phyloP scores from a whole-genome alignment of 2,113 vertebrate species.

The Rhynchopsitta pachyrhyncha region DNA sequence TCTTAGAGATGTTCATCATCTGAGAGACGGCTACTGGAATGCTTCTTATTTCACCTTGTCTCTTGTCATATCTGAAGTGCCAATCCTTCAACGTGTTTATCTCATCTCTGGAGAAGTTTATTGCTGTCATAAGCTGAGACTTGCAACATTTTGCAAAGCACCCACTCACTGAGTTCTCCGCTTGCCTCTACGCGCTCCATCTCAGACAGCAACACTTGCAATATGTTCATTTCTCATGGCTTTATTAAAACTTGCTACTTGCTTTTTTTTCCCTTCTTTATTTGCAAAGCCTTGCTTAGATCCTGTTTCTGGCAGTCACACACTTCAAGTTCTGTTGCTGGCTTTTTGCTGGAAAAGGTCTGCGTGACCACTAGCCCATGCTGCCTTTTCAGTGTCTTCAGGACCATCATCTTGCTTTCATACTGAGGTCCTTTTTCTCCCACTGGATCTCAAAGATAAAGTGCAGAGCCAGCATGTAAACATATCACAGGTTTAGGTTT shows the following conservation, averaged over 20 bases:
- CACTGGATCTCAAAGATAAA: neutral
- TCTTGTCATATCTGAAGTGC: conserved; percentile 40
- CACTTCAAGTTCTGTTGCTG: neutral
- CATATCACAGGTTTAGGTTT: neutral
- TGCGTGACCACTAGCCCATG: neutral
- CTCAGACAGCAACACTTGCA: conserved; percentile 44
- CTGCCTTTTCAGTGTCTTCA: neutral
- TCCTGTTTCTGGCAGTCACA: neutral
- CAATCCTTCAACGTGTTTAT: conserved; percentile 33
- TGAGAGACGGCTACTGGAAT: neutral
- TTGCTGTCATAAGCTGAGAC: conserved; percentile 40
- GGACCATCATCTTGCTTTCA: neutral
- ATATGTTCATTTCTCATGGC: conserved; percentile 30
- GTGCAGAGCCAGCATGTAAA: neutral
- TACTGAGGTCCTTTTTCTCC: neutral
- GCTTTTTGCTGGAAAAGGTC: neutral
- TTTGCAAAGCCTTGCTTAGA: neutral
- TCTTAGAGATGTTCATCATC: neutral
- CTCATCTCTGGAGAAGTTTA: conserved; percentile 35
- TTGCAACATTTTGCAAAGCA: conserved; percentile 51
- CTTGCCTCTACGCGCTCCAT: conserved; percentile 13
- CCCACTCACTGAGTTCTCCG: conserved; percentile 38
- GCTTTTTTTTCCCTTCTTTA: neutral
- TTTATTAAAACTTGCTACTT: conserved; percentile 37
- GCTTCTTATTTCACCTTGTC: neutral